Conservation (phyloP, 1,140 invertebrate genomes). For the Sitophilus oryzae region DNA sequence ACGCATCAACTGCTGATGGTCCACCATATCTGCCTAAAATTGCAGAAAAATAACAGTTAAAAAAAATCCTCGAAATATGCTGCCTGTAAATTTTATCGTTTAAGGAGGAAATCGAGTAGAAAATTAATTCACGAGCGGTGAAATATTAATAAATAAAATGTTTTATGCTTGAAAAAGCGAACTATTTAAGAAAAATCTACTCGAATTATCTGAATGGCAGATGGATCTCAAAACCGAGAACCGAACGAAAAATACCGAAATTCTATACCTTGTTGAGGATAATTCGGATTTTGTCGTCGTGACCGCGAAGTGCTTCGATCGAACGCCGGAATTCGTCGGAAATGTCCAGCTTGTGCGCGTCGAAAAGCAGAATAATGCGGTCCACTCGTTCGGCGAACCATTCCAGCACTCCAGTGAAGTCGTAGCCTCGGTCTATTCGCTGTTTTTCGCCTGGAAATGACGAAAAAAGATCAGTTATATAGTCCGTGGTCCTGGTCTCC, state of each 20-base stretch:
- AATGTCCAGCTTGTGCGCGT: constrained; percentile 72
- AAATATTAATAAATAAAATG: too few species aligned
- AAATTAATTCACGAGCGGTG: too few species aligned
- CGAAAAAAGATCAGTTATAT: not conserved
- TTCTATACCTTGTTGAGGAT: constrained; percentile 58
- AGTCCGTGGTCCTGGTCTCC: too few species aligned
- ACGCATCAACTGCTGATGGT: constrained; percentile 68
- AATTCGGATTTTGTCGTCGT: constrained; percentile 68
- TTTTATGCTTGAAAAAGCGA: too few species aligned
- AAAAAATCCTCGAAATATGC: too few species aligned
- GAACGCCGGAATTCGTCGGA: constrained; percentile 64
- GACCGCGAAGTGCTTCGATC: constrained; percentile 59
- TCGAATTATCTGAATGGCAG: too few species aligned
- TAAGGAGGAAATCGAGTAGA: too few species aligned
- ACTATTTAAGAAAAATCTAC: too few species aligned
- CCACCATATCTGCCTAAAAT: constrained; percentile 59
- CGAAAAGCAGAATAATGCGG: constrained; percentile 66
- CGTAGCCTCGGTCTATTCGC: constrained; percentile 71
- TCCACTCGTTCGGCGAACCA: constrained; percentile 73
- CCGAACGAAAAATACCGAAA: too few species aligned
- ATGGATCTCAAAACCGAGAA: too few species aligned
- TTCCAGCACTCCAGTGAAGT: constrained; percentile 66
- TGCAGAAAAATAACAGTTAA: not conserved
- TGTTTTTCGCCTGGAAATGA: constrained; percentile 59
- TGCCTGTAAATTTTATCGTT: too few species aligned